phyloP scores from a whole-genome alignment of 2,113 vertebrate species.

The Myodes glareolus region DNA sequence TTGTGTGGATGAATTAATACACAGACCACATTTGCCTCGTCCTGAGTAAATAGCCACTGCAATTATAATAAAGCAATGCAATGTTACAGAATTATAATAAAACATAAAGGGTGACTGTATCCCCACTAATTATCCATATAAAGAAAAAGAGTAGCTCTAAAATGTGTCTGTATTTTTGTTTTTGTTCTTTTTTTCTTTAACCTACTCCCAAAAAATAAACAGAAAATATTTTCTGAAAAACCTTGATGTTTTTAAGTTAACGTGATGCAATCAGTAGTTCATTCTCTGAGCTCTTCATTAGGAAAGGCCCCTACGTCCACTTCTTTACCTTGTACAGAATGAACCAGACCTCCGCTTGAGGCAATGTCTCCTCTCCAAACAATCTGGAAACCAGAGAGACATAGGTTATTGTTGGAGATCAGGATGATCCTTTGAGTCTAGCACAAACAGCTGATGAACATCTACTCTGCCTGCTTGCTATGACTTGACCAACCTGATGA shows the following conservation, averaged over 20 bases:
- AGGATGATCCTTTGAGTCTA: neutral
- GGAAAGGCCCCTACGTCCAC: neutral
- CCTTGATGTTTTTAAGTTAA: neutral
- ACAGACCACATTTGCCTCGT: neutral
- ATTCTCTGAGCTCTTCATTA: neutral
- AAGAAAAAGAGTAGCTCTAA: neutral
- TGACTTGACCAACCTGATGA: conserved; percentile 24
- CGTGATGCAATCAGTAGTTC: neutral
- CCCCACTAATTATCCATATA: neutral
- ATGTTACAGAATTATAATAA: neutral
- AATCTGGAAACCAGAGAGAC: neutral
- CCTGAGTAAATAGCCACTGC: neutral
- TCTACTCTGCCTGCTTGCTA: neutral
- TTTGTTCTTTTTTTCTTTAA: neutral
- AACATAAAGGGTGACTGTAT: neutral
- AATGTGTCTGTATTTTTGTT: neutral
- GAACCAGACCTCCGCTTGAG: neutral
- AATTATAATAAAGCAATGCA: neutral
- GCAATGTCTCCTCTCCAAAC: neutral
- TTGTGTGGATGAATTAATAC: neutral
- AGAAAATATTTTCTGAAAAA: neutral
- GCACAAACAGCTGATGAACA: conserved; percentile 11
- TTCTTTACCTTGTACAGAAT: fast-evolving
- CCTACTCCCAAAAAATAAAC: neutral
- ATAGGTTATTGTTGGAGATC: neutral